Evolutionary conservation across 1,140 invertebrate genomes (phyloP), one percentile per base, ranked within the genome.

Genomic region (Drosophila auraria): DNA sequence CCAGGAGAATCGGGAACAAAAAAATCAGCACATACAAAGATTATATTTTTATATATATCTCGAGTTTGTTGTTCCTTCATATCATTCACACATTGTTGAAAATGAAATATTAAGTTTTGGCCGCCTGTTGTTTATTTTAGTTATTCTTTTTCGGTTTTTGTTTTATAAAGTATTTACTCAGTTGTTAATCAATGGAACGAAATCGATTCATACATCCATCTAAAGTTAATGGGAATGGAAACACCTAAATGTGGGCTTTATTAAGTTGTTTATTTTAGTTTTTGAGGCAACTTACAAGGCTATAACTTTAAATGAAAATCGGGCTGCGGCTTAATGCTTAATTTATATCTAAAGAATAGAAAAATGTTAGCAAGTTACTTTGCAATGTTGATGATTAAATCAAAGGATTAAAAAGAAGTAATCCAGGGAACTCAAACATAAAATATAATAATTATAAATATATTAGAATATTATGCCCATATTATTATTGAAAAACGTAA

Each of bases 1-100:
- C 33, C 30, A 20, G 27, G 44, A 65, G 38, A 64, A 70, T 51
- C 9, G 25, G 11, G 15, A 65, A 45, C 38, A 56, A 36, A 45
- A n/a, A 57, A 64, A 78, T 72, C 66, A 44, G 69, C 68, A 30
- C 78, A 70, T 75, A 70, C 50, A 64, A 23, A 40, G 14, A 11
- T 89, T 74, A 80, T 69, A 65, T 73, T 80, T 89, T 80, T 83
- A 54, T 70, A 70, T 83, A 73, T 82, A 61, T 77, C 57, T 49
- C 54, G 20, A 33, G 42, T 23, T 76, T 68, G 58, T 66, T 75
- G 74, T 78, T 68, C 65, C 59, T 65, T 61, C 45, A 83, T 74
- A 80, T 87, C 84, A 78, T 74, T 87, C 84, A 60, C 83, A 87
- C 84, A 78, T 87, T 60, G 77, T 80, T 87, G 61, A 27, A 58